These are phyloP conservation scores for Brachyptera risi DNA, from an alignment of 2,888 invertebrate genomes.

Conservation along the genomic window DNA sequence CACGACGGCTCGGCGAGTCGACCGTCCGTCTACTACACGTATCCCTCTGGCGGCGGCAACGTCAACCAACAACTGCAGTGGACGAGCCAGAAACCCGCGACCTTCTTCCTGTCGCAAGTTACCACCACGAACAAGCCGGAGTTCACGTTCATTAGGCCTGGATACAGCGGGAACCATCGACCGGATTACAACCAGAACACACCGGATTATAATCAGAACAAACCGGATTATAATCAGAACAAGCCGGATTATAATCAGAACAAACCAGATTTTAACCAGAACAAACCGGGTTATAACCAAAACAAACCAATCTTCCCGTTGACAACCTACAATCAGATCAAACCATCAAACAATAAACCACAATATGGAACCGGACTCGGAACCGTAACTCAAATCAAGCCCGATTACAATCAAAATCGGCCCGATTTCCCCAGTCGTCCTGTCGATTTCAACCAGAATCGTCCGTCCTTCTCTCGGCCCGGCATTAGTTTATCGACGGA, in stretches of 20 bases:
- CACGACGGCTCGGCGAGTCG: slow-evolving; percentile 18
- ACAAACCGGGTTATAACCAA: slow-evolving; percentile 39
- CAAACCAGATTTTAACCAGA: slow-evolving; percentile 39
- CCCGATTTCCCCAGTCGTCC: slow-evolving; percentile 32
- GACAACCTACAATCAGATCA: slow-evolving; percentile 36
- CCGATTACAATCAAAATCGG: slow-evolving; percentile 39
- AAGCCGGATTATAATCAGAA: slow-evolving; percentile 44
- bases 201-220: slow-evolving; percentile 40
- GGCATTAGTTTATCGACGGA: neutral
- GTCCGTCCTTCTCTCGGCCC: slow-evolving; percentile 32
- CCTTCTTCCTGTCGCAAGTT: neutral
- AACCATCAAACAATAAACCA: slow-evolving; percentile 41
- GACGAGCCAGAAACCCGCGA: neutral
- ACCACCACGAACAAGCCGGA: neutral
- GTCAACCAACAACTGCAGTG: neutral
- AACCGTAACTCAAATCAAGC: slow-evolving; percentile 44
- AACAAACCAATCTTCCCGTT: slow-evolving; percentile 38
- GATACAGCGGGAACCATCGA: slow-evolving; percentile 43
- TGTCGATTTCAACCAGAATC: slow-evolving; percentile 38
- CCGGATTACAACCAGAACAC: slow-evolving; percentile 42
- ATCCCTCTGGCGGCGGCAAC: slow-evolving; percentile 16
- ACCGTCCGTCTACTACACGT: slow-evolving; percentile 28
- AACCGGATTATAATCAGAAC: slow-evolving; percentile 40
- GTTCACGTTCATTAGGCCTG: slow-evolving; percentile 26
- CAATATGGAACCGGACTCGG: slow-evolving; percentile 41